phyloP scores from a whole-genome alignment of 2,113 vertebrate species.

The rabbit (Oryctolagus cuniculus) region mOryCun1.1 NC_091445.1:7196501-7197000 shows the following conservation, averaged over 20 bases:
- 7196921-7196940: conserved; percentile 47
- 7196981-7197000: background rate
- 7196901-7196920: conserved; percentile 60
- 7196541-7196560: conserved; percentile 49
- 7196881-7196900: conserved; percentile 60
- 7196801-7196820: conserved; percentile 24
- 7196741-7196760: conserved; percentile 72
- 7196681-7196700: conserved; percentile 76
- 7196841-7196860: conserved; percentile 62
- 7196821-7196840: conserved; percentile 61
- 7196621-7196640: conserved; percentile 66
- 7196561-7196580: conserved; percentile 41
- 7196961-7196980: conserved; percentile 12
- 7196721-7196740: conserved; percentile 69
- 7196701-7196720: conserved; percentile 67
- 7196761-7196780: conserved; percentile 50
- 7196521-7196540: conserved; percentile 58
- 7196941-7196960: conserved; percentile 45
- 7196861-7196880: background rate
- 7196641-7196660: conserved; percentile 78
- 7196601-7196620: conserved; percentile 56
- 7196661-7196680: conserved; percentile 76
- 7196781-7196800: conserved; percentile 53
- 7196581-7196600: conserved; percentile 57
- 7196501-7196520: conserved; percentile 64